Evolutionary conservation across 1,140 invertebrate genomes (phyloP), one percentile per base, ranked within the genome.

Genomic region (Pteromalus puparum): DNA sequence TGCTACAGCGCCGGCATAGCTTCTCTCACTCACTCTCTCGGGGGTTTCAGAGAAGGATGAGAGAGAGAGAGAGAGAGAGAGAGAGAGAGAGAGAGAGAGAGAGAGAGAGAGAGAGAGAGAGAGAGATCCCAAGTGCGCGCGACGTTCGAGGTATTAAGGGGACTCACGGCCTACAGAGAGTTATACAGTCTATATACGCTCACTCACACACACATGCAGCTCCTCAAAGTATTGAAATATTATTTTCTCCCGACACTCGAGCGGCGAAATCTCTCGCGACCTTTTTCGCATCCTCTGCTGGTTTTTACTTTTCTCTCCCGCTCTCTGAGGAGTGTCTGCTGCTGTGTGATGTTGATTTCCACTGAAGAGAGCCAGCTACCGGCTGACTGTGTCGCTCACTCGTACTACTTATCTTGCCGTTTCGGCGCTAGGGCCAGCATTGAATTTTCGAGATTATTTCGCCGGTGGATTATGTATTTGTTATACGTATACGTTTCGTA

Each of bases 21-120:
- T 61, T 86, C 67, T 70, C 67, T 30, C 74, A 5, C 87, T 85
- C 88, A 88, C 88, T 89, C 82, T 85, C 86, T 86, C 84, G 68
- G n/a, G n/a, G n/a, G n/a, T n/a, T n/a, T n/a, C n/a, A n/a, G n/a
- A 18, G 10, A 61, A 9, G 65, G 5, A n/a, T 4, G 21, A 61
- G 21, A 68, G 65, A 68, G 65, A 24, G n/a, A 68, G 65, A 68
- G 65, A 24, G 65, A 68, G 65, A 68, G 65, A 68, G n/a, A 68
- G 15, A 68, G 65, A 68, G n/a, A n/a, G 65, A 68, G 65, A 68
- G 65, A 34, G 34, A 34, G 2, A 34, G 34, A 34, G 6, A 34
- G 34, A 34, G 34, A 34, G 34, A 34, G 34, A 34, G 34, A 34
- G 34, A 34, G 9, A 53, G 18, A 53, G 48, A 53, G 48, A 53